Conservation (phyloP, 2,113 vertebrate species). For the Archilochus colubris region DNA sequence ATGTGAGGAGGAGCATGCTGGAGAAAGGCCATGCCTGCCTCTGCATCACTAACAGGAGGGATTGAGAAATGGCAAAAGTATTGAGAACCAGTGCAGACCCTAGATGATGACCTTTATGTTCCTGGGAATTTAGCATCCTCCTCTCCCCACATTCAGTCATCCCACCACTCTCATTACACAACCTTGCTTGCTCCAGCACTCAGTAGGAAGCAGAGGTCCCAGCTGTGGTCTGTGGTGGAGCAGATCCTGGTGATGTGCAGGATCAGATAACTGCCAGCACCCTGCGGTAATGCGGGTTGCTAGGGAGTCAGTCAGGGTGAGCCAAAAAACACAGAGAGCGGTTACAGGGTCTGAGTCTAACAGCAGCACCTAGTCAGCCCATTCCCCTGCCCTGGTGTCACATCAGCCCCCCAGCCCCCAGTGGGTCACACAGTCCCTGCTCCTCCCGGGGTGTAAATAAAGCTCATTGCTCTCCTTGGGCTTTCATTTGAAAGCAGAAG, state of each 20-base stretch:
- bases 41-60: neutral
- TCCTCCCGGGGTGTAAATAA: neutral
- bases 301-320: neutral
- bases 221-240: neutral
- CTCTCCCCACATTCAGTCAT: neutral
- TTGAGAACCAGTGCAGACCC: neutral
- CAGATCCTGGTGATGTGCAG: neutral
- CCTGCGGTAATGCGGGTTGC: neutral
- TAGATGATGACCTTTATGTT: neutral
- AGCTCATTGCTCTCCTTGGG: neutral
- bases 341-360: neutral
- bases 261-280: neutral
- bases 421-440: neutral
- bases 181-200: fast-evolving
- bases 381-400: fast-evolving
- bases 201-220: neutral
- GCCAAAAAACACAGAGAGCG: fast-evolving
- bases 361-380: neutral
- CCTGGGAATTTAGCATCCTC: neutral
- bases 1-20: neutral
- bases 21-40: neutral
- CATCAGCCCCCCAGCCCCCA: neutral
- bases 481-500: neutral
- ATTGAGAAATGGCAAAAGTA: neutral
- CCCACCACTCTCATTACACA: fast-evolving